Evolutionary conservation across 1,140 invertebrate species (phyloP), one percentile per base, ranked within the genome.

Genomic region (Campoletis sonorensis): DNA sequence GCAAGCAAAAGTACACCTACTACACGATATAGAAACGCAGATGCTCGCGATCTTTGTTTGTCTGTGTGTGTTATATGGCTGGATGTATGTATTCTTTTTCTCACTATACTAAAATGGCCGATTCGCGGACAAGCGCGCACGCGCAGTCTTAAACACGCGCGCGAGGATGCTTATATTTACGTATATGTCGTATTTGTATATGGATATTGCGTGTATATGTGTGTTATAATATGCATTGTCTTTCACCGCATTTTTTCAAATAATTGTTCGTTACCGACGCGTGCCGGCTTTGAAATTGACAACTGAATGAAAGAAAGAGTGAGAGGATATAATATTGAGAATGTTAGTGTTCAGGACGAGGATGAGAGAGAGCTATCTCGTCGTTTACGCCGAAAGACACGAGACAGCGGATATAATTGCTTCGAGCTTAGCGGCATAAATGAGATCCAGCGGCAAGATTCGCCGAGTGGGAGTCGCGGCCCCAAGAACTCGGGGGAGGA

Each of bases 361-460:
- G 68, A 71, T 40, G 23, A 67, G 27, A 67, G 21, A 33, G 51
- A 54, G 18, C 4, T 70, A 33, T 51, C 26, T 54, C 45, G 72
- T n/a, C 72, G 72, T 81, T 61, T 49, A 30, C 45, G 64, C 33
- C 58, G 67, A 79, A 23, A 68, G 58, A 45, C 30, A n/a, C 45
- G 78, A 79, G 16, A 54, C 49, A 72, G 30, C 67, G 40, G 54
- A 33, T 77, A 58, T 79, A 13, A 27, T 27, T 33, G 13, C 30
- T 70, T 33, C 27, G 67, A 70, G 30, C 67, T 18, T 70, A 70
- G 67, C 67, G 67, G 67, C 67, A 68, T 85, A 85, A 86, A 87
- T 83, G 85, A 82, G 84, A 88, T 86, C 86, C 85, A 84, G 79
- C 82, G 80, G 85, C 83, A 73, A 78, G 79, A 87, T 85, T 85